A percentile compares a stretch with the other conserved stretches of the same genome.
These are phyloP conservation scores for Meiosimyza decipiens DNA, from an alignment of 2,888 invertebrate species.

Conservation along the genomic window DNA sequence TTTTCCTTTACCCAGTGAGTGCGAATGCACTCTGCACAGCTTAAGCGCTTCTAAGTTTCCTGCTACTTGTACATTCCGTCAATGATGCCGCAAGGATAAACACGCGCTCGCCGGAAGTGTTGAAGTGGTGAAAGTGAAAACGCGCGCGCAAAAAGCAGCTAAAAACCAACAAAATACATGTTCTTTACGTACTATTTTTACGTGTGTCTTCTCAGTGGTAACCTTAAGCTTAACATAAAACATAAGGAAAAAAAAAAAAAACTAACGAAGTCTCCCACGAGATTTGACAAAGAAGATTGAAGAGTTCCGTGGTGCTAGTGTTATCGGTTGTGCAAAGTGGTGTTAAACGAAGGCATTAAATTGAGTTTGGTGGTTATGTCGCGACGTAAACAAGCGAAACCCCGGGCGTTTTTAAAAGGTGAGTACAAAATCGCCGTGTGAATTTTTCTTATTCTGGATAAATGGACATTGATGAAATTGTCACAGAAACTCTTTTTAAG, in stretches of 20 bases:
- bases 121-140: conserved; percentile 35
- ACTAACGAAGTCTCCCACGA: conserved; percentile 7
- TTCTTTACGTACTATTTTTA: background rate
- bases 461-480: too few relatives aligned
- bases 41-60: conserved; percentile 43
- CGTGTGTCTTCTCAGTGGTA: background rate
- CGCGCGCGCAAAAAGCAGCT: conserved; percentile 35
- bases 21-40: conserved; percentile 16
- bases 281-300: conserved; percentile 6
- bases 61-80: conserved; percentile 56
- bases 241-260: conserved; percentile 6
- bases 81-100: conserved; percentile 63
- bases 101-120: conserved; percentile 45
- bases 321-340: conserved; percentile 9
- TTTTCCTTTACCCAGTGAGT: conserved; percentile 29
- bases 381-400: conserved; percentile 78
- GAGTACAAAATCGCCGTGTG: conserved; percentile 60
- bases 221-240: background rate
- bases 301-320: background rate
- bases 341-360: conserved; percentile 12
- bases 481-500: too few relatives aligned
- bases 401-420: conserved; percentile 76
- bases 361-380: conserved; percentile 68
- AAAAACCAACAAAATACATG: conserved; percentile 2
- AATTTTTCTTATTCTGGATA: too few relatives aligned